Conservation (phyloP, 2,113 vertebrate genomes). For the Onychostoma macrolepis region DNA sequence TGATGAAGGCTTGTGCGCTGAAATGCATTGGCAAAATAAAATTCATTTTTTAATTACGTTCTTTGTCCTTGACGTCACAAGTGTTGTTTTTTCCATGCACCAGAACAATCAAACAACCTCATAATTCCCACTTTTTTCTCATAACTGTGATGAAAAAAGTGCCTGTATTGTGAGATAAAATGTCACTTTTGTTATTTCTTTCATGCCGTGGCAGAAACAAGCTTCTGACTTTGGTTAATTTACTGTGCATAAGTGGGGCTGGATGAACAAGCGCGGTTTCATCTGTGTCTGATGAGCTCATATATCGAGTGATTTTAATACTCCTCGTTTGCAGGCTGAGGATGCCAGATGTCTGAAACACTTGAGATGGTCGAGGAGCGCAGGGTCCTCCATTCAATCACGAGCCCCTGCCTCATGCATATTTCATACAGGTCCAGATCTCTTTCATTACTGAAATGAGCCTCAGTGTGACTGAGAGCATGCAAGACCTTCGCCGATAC, state of each 20-base stretch:
- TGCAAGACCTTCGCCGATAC: neutral
- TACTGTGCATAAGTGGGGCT: neutral
- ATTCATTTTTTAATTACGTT: too few species aligned
- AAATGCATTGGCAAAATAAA: too few species aligned
- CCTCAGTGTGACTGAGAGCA: neutral
- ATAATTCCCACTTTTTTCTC: too few species aligned
- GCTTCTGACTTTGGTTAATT: neutral
- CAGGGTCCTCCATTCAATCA: neutral
- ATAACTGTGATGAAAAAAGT: too few species aligned
- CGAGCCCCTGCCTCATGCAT: slow-evolving; percentile 15
- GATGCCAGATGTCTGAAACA: slow-evolving; percentile 10
- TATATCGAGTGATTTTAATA: neutral
- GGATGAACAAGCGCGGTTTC: neutral
- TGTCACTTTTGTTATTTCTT: too few species aligned
- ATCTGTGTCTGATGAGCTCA: neutral
- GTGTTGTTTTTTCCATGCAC: too few species aligned
- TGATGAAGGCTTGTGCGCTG: too few species aligned
- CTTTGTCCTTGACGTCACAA: too few species aligned
- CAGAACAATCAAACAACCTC: too few species aligned
- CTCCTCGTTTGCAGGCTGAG: neutral
- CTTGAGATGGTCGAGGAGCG: neutral
- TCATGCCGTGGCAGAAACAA: too few species aligned
- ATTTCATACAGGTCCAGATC: slow-evolving; percentile 2
- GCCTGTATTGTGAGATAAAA: too few species aligned
- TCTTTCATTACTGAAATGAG: neutral